Evolutionary conservation across 2,797 vertebrate species (phyloP).

Genomic region (Sebastolobus altivelis): DNA sequence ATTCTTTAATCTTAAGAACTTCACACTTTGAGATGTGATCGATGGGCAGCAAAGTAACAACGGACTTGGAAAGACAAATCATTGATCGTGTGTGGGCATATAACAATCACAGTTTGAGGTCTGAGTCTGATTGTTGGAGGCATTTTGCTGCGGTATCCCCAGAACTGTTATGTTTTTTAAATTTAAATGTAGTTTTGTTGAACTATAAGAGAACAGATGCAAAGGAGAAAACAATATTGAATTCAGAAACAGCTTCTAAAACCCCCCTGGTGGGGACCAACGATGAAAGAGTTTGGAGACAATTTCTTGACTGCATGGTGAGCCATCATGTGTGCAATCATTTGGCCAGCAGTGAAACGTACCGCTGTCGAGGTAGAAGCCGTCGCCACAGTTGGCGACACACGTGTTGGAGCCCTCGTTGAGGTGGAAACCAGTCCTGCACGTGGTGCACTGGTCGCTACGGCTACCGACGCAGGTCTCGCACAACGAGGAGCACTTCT

Average conservation of each 20-base stretch:
- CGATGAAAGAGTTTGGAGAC: background rate
- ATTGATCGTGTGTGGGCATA: background rate
- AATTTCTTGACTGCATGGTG: background rate
- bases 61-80: background rate
- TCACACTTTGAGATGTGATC: slow-evolving; percentile 5
- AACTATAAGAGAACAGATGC: slow-evolving; percentile 14
- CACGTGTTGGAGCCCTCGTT: slow-evolving; percentile 93
- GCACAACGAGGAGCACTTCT: slow-evolving; percentile 94
- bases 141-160: background rate
- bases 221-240: background rate
- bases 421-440: slow-evolving; percentile 93
- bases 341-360: slow-evolving; percentile 6
- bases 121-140: background rate
- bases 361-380: slow-evolving; percentile 90
- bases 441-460: slow-evolving; percentile 94
- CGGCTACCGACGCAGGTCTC: slow-evolving; percentile 95
- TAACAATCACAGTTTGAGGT: background rate
- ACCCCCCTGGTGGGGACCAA: background rate
- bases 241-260: background rate
- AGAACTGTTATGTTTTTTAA: background rate
- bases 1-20: background rate
- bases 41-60: background rate
- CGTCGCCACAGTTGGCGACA: slow-evolving; percentile 89
- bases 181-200: background rate
- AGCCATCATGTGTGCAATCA: too few species aligned